phyloP scores from a whole-genome alignment of 2,113 vertebrate genomes.

The Narcine bancroftii region DNA sequence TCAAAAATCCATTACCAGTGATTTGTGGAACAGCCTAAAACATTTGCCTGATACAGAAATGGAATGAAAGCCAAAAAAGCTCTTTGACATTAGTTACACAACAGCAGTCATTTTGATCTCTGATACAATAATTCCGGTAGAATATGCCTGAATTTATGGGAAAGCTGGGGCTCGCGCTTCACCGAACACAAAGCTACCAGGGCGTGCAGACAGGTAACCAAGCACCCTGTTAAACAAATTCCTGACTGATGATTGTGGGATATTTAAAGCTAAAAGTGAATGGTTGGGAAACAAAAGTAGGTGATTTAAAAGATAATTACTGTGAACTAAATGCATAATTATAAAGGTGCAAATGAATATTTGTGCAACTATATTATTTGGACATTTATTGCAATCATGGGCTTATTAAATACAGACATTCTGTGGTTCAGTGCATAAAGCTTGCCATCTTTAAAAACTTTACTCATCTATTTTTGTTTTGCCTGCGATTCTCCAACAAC shows the following conservation, averaged over 20 bases:
- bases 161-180: not conserved
- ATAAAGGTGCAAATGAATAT: not conserved
- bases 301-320: not conserved
- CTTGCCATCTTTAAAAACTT: not conserved
- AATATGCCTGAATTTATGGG: slow-evolving; percentile 26
- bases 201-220: slow-evolving; percentile 23
- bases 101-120: slow-evolving; percentile 34
- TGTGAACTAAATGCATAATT: not conserved
- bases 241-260: slow-evolving; percentile 10
- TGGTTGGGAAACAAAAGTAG: not conserved
- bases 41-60: not conserved
- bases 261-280: slow-evolving; percentile 7
- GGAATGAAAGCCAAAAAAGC: slow-evolving; percentile 34
- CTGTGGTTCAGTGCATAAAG: not conserved
- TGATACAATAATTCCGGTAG: slow-evolving; percentile 23
- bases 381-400: not conserved
- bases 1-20: not conserved
- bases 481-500: too few relatives aligned
- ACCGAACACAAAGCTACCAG: slow-evolving; percentile 22
- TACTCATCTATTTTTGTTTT: not conserved
- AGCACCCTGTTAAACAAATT: slow-evolving; percentile 15
- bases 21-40: not conserved
- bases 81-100: slow-evolving; percentile 36
- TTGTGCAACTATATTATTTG: not conserved
- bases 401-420: not conserved